Conservation (phyloP, 1,140 invertebrate genomes). For the Drosophila tsacasi region DNA sequence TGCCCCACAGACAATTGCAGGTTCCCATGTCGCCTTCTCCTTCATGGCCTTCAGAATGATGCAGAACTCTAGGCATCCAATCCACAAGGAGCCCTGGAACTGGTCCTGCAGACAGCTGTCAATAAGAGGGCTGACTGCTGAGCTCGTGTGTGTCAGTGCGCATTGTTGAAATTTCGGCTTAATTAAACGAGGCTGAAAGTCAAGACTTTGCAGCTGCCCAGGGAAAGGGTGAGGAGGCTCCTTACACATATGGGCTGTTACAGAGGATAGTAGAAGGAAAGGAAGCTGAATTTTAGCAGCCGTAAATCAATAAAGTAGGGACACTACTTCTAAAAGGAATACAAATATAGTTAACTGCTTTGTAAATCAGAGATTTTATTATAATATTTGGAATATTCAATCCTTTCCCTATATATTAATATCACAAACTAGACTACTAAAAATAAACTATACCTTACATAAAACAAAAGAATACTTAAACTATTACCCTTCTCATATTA, state of each 20-base stretch:
- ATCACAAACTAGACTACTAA: too few relatives aligned
- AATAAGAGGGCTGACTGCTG: slow-evolving; percentile 31
- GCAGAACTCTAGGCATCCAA: slow-evolving; percentile 5
- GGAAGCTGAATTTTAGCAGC: not conserved
- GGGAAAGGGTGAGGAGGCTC: not conserved
- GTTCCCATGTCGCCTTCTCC: not conserved
- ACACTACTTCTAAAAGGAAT: slow-evolving; percentile 6
- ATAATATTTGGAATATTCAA: too few relatives aligned
- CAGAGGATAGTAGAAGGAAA: not conserved
- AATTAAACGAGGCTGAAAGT: slow-evolving; percentile 72
- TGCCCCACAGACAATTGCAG: slow-evolving; percentile 64
- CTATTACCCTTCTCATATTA: too few relatives aligned
- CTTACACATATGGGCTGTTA: not conserved
- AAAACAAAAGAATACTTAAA: too few relatives aligned
- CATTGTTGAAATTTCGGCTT: slow-evolving; percentile 76
- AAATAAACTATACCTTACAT: too few relatives aligned
- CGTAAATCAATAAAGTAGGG: not conserved
- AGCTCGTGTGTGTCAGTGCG: slow-evolving; percentile 9
- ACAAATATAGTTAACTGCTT: not conserved
- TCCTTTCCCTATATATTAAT: too few relatives aligned
- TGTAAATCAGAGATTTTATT: not conserved
- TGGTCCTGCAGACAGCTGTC: slow-evolving; percentile 32
- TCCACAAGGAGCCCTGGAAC: not conserved
- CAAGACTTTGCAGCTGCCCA: slow-evolving; percentile 29
- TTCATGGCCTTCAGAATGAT: slow-evolving; percentile 8